These are phyloP conservation scores for Scarus forsteni DNA, from an alignment of 2,797 vertebrate species.

Conservation along the genomic window DNA sequence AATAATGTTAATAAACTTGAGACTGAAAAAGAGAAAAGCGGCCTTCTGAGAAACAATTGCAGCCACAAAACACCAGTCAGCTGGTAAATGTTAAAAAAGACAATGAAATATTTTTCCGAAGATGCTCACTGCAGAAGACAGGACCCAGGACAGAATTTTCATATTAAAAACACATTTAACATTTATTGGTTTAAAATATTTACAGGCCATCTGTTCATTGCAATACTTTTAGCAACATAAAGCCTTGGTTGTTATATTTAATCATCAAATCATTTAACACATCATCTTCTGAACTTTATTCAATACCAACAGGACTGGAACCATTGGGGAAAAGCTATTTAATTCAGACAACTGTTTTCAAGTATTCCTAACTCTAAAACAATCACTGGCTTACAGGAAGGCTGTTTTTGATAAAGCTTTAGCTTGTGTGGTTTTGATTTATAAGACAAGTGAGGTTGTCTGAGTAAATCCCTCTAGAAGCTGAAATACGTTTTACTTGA, in stretches of 20 bases:
- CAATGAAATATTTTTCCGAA: slow-evolving; percentile 3
- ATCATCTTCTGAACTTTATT: slow-evolving; percentile 31
- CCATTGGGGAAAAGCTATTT: slow-evolving; percentile 14
- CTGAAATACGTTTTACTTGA: slow-evolving; percentile 34
- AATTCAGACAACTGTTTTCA: slow-evolving; percentile 33
- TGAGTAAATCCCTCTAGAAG: slow-evolving; percentile 24
- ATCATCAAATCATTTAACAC: slow-evolving; percentile 4
- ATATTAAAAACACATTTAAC: slow-evolving; percentile 31
- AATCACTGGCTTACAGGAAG: slow-evolving; percentile 20
- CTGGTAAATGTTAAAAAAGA: background rate
- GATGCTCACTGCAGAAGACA: background rate
- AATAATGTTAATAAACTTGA: background rate
- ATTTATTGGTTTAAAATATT: background rate
- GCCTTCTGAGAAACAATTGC: background rate
- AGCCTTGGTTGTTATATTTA: slow-evolving; percentile 11
- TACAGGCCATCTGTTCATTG: background rate
- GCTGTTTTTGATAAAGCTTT: slow-evolving; percentile 33
- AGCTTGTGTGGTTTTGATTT: slow-evolving; percentile 37
- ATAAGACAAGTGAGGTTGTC: slow-evolving; percentile 12
- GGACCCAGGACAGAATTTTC: slow-evolving; percentile 2
- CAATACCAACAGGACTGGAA: slow-evolving; percentile 10
- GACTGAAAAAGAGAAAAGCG: background rate
- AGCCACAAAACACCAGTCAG: background rate
- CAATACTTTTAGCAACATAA: background rate
- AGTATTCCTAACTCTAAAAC: slow-evolving; percentile 17